Evolutionary conservation across 1,140 invertebrate genomes (phyloP), one percentile per base, ranked within the genome.

Genomic region (Telenomus remus): DNA sequence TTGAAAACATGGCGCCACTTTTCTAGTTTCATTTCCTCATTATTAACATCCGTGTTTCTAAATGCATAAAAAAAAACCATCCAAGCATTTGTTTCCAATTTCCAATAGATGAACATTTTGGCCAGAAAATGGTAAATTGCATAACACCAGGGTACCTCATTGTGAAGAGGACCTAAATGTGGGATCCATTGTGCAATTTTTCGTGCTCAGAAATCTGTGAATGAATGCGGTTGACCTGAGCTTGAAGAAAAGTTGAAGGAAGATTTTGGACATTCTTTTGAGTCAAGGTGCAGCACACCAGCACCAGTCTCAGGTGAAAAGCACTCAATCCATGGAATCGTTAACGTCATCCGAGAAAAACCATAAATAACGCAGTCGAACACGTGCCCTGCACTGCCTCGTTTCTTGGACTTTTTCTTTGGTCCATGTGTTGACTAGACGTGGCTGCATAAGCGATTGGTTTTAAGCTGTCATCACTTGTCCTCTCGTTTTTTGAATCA

Each of bases 181-280:
- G 16, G 48, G 65, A 35, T 54, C 33, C 60, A 65, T 72, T 72
- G 69, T 72, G 69, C 60, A 72, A 72, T 72, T 54, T 72, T 72
- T 4, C 16, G 47, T 53, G 9, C 37, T 72, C 56, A 63, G 63
- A 71, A 71, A 15, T 50, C 51, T 56, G n/a, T 57, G 47, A 63
- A n/a, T 72, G 54, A 65, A 65, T 65, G 69, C 44, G 53, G 61
- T 65, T 37, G 70, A 61, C 55, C 70, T 66, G 61, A 54, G 55
- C 14, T 43, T 42, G 10, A 47, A 64, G 35, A 59, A 72, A 72
- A 60, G 55, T 48, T 7, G 19, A 6, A 9, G 19, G 15, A 55
- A 54, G 11, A 42, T 48, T 59, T 65, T 34, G 68, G 37, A 47
- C 27, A 34, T 72, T 72, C 60, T 44, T 64, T 55, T 60, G 55